Evolutionary conservation across 2,797 vertebrate genomes (phyloP), one percentile per base, ranked within the genome.

Genomic region (Peromyscus nudipes): DNA sequence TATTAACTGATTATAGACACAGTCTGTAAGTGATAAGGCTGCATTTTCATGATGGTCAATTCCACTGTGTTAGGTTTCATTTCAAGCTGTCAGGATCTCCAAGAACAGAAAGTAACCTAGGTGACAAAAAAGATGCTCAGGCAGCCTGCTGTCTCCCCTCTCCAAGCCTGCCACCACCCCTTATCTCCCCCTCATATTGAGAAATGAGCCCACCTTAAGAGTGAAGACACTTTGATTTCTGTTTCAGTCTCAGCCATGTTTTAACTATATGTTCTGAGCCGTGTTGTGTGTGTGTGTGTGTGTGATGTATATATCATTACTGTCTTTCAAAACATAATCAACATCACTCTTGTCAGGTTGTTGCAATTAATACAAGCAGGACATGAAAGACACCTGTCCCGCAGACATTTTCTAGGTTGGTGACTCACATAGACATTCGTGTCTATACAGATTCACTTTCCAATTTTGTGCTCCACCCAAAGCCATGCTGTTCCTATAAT

Each of bases 311-410:
- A 49, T 13, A 76, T 60, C 29, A 40, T 77, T 23, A 65, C 37
- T 76, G 73, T 95, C 94, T 75, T 73, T 34, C 23, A 83, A 84
- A 93, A 90, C 67, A 79, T 21, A 52, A 92, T 49, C 10, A 90
- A 31, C 0, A 76, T 52, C 46, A 91, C 29, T 19, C 19, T 85
- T 89, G 46, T 76, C 80, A 73, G 65, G 40, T 93, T 84, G 62
- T 43, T 73, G 52, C 46, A 89, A 27, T 96, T 81, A 85, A 77
- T 83, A 77, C 46, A 88, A 90, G 87, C 40, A 67, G 3, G 62
- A 9, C 23, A 40, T 10, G 3, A 13, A 62, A 57, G 57, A 79
- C 10, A 79, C 62, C 46, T 77, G 49, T 92, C 62, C 65, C 37
- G 76, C 85, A 65, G 57, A 55, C 34, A 49, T 46, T 64, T 5